These are phyloP conservation scores for Hylia prasina DNA, from an alignment of 2,113 vertebrate species.

Conservation along the genomic window DNA sequence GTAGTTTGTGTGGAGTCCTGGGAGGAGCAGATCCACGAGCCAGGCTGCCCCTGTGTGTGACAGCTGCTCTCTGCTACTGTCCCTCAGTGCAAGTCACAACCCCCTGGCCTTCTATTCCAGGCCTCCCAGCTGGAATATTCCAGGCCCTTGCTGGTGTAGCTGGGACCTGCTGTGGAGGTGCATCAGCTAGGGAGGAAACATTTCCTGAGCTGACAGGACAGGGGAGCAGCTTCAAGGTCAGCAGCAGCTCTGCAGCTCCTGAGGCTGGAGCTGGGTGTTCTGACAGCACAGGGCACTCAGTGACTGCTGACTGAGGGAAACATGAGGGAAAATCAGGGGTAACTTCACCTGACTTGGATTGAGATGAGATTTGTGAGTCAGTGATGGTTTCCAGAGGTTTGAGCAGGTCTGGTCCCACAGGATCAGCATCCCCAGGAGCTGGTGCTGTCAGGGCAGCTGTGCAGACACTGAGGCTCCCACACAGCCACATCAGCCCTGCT, in stretches of 20 bases:
- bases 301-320: not conserved
- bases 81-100: not conserved
- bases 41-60: not conserved
- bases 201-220: not conserved
- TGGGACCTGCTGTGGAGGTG: not conserved
- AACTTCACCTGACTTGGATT: not conserved
- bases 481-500: not conserved
- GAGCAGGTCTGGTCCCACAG: rapidly evolving
- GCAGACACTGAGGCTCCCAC: not conserved
- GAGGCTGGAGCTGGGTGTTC: not conserved
- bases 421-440: not conserved
- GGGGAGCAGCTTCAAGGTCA: not conserved
- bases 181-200: not conserved
- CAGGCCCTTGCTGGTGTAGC: not conserved
- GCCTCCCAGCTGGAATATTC: too few species aligned
- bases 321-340: rapidly evolving
- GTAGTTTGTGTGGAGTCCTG: not conserved
- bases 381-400: not conserved
- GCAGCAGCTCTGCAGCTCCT: not conserved
- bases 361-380: not conserved
- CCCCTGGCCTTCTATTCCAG: not conserved
- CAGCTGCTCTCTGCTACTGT: not conserved
- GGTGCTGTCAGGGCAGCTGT: not conserved
- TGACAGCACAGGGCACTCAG: not conserved
- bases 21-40: not conserved